Evolutionary conservation across 1,140 invertebrate genomes (phyloP).

Genomic region (Drosophila auraria): DNA sequence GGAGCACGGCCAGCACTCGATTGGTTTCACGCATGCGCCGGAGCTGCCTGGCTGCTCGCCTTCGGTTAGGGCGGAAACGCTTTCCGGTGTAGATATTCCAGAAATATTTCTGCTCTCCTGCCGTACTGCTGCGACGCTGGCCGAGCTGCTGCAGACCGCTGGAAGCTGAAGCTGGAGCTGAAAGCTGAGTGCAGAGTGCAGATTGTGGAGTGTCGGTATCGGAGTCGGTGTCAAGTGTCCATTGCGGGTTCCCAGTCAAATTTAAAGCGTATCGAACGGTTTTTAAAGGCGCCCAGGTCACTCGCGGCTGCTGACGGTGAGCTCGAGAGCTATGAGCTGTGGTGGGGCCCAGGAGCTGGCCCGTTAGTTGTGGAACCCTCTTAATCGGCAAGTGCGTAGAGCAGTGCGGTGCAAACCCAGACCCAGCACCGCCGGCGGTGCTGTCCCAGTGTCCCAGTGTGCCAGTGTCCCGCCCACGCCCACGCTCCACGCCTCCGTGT

Average conservation of each 20-base stretch:
- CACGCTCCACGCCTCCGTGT: background rate
- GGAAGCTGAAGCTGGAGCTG: slow-evolving; percentile 7
- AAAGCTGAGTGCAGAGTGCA: slow-evolving; percentile 18
- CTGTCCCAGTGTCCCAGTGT: slow-evolving; percentile 4
- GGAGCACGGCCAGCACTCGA: slow-evolving; percentile 20
- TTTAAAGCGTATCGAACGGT: slow-evolving; percentile 68
- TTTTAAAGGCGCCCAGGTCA: slow-evolving; percentile 66
- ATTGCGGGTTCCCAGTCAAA: slow-evolving; percentile 13
- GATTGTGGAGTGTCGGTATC: slow-evolving; percentile 1
- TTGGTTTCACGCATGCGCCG: slow-evolving; percentile 60
- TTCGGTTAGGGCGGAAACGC: slow-evolving; percentile 80
- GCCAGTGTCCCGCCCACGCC: slow-evolving; percentile 12
- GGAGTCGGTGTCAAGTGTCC: background rate
- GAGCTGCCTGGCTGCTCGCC: slow-evolving; percentile 11
- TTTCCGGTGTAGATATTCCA: slow-evolving; percentile 81
- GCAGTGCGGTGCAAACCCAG: slow-evolving; percentile 9
- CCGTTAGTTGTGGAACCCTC: slow-evolving; percentile 25
- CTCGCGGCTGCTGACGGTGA: slow-evolving; percentile 30
- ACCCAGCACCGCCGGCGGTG: slow-evolving; percentile 15
- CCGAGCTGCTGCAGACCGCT: slow-evolving; percentile 25
- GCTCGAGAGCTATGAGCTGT: slow-evolving; percentile 20
- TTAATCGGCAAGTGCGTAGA: slow-evolving; percentile 26
- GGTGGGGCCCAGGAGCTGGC: background rate
- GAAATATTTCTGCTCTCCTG: slow-evolving; percentile 79
- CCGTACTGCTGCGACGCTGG: slow-evolving; percentile 43